Percentiles rank a stretch among this genome's conserved stretches.
Conservation (phyloP, 2,797 vertebrate genomes). For the Anguilla marmorata region DNA sequence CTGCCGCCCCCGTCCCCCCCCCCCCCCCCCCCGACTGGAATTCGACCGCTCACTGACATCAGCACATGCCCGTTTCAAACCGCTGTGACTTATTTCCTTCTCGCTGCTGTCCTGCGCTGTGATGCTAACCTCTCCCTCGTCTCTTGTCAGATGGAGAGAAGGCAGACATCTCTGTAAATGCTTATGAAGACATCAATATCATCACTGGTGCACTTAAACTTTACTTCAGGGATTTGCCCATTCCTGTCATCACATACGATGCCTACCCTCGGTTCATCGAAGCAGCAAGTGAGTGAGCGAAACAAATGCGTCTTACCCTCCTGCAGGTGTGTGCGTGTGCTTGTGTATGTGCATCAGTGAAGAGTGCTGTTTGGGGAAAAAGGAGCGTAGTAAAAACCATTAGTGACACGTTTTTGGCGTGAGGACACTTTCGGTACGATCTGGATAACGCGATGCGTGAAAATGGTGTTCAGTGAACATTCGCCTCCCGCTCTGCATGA, state of each 20-base stretch:
- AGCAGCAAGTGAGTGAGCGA: slow-evolving; percentile 87
- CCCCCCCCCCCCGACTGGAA: slow-evolving; percentile 33
- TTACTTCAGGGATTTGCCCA: slow-evolving; percentile 98
- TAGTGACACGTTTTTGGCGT: not conserved
- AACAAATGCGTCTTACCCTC: not conserved
- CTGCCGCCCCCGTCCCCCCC: slow-evolving; percentile 30
- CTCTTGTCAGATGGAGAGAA: slow-evolving; percentile 90
- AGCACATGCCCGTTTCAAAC: not conserved
- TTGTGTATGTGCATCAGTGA: slow-evolving; percentile 1
- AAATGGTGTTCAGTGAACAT: not conserved
- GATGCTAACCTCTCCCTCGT: not conserved
- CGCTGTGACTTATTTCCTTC: slow-evolving; percentile 26
- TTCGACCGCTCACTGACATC: slow-evolving; percentile 32
- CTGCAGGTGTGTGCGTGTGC: not conserved
- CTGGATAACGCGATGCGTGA: not conserved
- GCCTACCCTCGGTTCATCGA: slow-evolving; percentile 97
- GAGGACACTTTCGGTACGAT: not conserved
- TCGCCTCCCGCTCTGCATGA: not conserved
- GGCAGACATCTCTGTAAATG: slow-evolving; percentile 95
- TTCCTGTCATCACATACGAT: slow-evolving; percentile 95
- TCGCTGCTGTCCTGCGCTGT: not conserved
- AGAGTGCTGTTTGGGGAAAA: not conserved
- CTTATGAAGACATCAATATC: slow-evolving; percentile 99
- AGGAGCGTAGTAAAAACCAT: not conserved
- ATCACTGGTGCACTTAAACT: slow-evolving; percentile 98